phyloP scores from a whole-genome alignment of 2,888 invertebrate genomes.

The Mimachlamys varia region DNA sequence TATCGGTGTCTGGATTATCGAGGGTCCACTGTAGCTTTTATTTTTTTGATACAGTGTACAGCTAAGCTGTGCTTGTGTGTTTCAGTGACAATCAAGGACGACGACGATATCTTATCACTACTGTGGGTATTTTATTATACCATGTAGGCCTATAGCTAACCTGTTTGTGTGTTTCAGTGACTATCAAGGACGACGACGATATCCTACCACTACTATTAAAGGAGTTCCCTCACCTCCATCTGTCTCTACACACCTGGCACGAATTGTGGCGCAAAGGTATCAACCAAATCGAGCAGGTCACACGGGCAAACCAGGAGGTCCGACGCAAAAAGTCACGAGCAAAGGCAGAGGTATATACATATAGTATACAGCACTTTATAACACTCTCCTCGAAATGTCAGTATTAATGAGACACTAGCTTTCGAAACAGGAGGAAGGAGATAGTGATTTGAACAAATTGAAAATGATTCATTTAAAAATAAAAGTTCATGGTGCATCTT shows the following conservation, averaged over 20 bases:
- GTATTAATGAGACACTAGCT: not conserved
- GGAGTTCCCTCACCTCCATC: conserved; percentile 80
- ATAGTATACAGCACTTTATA: too few species aligned
- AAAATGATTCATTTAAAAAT: too few species aligned
- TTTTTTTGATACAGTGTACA: too few species aligned
- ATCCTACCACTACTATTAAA: conserved; percentile 78
- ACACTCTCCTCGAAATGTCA: not conserved
- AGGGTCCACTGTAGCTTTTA: too few species aligned
- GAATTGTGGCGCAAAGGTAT: conserved; percentile 78
- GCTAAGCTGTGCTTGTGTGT: conserved; percentile 7
- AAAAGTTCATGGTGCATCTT: too few species aligned
- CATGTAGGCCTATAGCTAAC: too few species aligned
- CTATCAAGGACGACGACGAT: conserved; percentile 74
- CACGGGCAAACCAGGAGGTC: conserved; percentile 73
- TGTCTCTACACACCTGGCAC: conserved; percentile 79
- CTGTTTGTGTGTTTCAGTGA: conserved; percentile 58
- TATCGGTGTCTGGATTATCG: too few species aligned
- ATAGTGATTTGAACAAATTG: too few species aligned
- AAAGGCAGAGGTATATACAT: conserved; percentile 74
- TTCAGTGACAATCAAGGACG: conserved; percentile 69
- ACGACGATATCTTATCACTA: conserved; percentile 77
- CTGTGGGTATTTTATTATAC: too few species aligned
- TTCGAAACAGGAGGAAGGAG: not conserved
- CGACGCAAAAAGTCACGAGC: conserved; percentile 75
- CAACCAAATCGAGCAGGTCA: conserved; percentile 77